Percentiles rank a stretch among this genome's conserved stretches.
phyloP scores from a whole-genome alignment of 2,797 vertebrate species.

The Tapirus indicus region DNA sequence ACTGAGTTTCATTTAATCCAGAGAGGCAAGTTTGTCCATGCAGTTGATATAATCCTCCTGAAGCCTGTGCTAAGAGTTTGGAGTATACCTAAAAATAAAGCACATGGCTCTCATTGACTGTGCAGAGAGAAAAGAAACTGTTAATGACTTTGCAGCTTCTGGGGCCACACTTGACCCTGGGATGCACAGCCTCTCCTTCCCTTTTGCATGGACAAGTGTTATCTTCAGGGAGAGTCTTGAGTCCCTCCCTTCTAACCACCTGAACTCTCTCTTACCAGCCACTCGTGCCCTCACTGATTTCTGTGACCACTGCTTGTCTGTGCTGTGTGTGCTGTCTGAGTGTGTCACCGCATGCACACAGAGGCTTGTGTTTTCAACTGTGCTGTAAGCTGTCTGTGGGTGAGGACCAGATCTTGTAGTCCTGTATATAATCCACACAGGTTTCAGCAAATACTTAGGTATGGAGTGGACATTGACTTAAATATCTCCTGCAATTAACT shows the following conservation, averaged over 20 bases:
- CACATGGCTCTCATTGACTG: neutral
- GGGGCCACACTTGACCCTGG: neutral
- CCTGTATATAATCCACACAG: neutral
- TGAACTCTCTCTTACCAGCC: neutral
- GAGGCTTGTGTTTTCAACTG: neutral
- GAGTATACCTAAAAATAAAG: constrained; percentile 86
- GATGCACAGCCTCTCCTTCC: too few species aligned
- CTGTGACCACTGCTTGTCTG: neutral
- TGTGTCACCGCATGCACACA: neutral
- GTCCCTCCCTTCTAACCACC: neutral
- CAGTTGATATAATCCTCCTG: constrained; percentile 90
- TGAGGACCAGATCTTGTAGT: too few species aligned
- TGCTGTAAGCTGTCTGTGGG: neutral
- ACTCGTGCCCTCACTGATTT: too few species aligned
- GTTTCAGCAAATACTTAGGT: neutral
- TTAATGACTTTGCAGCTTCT: neutral
- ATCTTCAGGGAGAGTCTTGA: neutral
- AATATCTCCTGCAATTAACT: neutral
- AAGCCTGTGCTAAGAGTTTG: constrained; percentile 89
- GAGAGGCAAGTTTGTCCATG: constrained; percentile 90
- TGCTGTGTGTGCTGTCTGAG: fast-evolving
- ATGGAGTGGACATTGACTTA: neutral
- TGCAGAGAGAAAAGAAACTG: neutral
- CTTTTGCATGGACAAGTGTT: neutral
- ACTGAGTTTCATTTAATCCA: constrained; percentile 86